phyloP scores from a whole-genome alignment of 2,797 vertebrate species.

The Syndactyla subalaris region DNA sequence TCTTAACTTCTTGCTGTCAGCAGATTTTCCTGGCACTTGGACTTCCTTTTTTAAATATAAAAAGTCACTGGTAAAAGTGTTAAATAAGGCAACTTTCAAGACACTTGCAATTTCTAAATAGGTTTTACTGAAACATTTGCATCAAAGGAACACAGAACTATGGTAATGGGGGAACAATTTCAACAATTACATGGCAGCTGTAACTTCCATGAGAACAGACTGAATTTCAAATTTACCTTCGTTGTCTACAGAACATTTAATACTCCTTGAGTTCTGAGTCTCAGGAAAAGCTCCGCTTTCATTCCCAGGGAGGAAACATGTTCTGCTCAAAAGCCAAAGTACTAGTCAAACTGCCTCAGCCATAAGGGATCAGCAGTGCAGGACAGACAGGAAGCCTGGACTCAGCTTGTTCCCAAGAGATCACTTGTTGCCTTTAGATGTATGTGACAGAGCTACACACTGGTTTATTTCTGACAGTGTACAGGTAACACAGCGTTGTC shows the following conservation, averaged over 20 bases:
- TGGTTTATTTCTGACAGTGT: neutral
- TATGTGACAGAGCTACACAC: neutral
- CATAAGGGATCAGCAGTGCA: neutral
- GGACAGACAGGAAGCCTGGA: neutral
- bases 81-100: neutral
- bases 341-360: neutral
- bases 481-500: rapidly evolving
- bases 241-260: neutral
- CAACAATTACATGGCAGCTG: neutral
- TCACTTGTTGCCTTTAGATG: neutral
- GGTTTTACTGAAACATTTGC: neutral
- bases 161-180: neutral
- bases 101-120: neutral
- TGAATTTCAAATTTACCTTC: neutral
- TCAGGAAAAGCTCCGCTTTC: neutral
- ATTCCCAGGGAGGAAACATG: neutral
- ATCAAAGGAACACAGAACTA: neutral
- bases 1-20: neutral
- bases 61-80: neutral
- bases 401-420: neutral
- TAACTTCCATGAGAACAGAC: neutral
- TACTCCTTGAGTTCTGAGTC: neutral
- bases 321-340: neutral
- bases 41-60: neutral
- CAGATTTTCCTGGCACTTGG: neutral